phyloP scores from a whole-genome alignment of 2,888 invertebrate genomes.

The Smittia aterrima region DNA sequence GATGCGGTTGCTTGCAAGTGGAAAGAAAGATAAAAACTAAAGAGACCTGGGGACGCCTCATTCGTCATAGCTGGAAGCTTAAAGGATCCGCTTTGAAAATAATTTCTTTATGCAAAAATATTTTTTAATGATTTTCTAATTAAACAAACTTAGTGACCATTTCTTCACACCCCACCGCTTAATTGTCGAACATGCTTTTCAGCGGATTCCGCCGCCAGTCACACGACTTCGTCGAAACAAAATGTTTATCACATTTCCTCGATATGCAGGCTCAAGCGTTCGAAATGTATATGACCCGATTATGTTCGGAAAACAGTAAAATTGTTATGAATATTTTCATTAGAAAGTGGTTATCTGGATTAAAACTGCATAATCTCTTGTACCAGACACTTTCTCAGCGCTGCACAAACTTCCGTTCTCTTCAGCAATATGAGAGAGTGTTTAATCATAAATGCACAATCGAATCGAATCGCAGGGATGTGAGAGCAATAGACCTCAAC shows the following conservation, averaged over 20 bases:
- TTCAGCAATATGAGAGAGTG: neutral
- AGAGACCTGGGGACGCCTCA: neutral
- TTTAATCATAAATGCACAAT: neutral
- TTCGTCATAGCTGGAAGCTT: neutral
- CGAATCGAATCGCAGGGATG: no score
- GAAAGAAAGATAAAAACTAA: neutral
- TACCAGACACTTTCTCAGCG: neutral
- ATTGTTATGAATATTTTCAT: neutral
- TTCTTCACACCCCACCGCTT: neutral
- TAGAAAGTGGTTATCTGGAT: conserved; percentile 11
- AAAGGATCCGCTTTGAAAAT: neutral
- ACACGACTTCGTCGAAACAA: neutral
- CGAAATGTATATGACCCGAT: neutral
- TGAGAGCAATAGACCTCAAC: no score
- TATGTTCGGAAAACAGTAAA: neutral
- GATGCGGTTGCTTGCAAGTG: neutral
- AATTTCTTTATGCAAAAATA: no score
- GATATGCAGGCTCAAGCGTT: neutral
- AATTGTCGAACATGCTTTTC: neutral
- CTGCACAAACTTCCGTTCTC: neutral
- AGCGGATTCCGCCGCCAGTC: neutral
- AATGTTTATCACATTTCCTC: neutral
- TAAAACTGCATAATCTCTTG: neutral
- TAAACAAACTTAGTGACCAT: neutral
- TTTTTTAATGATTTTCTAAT: no score